phyloP scores from a whole-genome alignment of 2,888 invertebrate genomes.

The Cryptocheilus praepositus region DNA sequence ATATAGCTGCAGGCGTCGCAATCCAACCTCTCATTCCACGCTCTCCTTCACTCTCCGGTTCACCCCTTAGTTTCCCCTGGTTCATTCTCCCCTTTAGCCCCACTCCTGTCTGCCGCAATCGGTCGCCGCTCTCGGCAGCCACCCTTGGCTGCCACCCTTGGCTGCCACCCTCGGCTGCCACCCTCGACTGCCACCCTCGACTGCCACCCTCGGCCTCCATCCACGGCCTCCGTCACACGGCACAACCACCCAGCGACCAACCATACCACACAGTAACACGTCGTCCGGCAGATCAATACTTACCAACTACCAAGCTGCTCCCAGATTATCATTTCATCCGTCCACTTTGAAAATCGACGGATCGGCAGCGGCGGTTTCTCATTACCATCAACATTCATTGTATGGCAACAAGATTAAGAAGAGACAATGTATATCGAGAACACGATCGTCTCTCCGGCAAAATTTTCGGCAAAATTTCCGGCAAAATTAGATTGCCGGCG shows the following conservation, averaged over 20 bases:
- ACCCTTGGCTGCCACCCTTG: constrained; percentile 8
- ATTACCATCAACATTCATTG: no score
- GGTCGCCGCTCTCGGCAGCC: neutral
- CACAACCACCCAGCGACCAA: constrained; percentile 61
- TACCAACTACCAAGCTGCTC: constrained; percentile 69
- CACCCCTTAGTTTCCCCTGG: neutral
- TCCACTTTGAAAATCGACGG: constrained; percentile 65
- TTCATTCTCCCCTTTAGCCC: neutral
- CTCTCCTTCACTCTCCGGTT: constrained; percentile 31
- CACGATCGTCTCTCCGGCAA: no score
- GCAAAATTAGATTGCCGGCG: no score
- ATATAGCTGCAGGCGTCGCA: constrained; percentile 56
- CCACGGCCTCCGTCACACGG: constrained; percentile 50
- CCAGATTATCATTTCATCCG: constrained; percentile 71
- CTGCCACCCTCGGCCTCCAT: constrained; percentile 51
- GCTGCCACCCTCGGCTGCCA: constrained; percentile 6
- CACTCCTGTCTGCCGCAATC: no score
- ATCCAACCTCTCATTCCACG: constrained; percentile 58
- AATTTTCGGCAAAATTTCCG: no score
- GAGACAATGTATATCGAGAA: no score
- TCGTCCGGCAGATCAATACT: constrained; percentile 71
- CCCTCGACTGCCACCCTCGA: constrained; percentile 41
- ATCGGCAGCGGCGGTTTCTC: no score
- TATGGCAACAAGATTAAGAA: no score
- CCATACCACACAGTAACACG: constrained; percentile 70